Percentiles rank a stretch among this genome's conserved stretches.
Conservation (phyloP, 1,140 invertebrate genomes). For the Neodiprion fabricii region DNA sequence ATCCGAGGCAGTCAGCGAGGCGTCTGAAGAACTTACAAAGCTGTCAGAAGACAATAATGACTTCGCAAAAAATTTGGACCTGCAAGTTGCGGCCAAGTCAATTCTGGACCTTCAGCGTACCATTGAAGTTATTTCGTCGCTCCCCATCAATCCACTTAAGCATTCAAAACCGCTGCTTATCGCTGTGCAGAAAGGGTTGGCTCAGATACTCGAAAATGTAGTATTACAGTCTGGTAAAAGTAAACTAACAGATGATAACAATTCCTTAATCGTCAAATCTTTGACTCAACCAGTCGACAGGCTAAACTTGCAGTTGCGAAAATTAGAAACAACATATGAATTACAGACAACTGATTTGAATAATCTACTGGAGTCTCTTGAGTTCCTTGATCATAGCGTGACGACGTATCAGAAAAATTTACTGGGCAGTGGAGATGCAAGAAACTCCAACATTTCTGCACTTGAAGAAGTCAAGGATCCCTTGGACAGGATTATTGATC, state of each 20-base stretch:
- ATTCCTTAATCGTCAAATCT: conserved; percentile 8
- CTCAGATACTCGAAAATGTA: conserved; percentile 9
- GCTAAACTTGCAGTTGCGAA: background rate
- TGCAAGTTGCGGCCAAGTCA: conserved; percentile 8
- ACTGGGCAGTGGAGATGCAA: background rate
- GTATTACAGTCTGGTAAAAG: background rate
- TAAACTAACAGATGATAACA: conserved; percentile 1
- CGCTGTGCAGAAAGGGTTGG: background rate
- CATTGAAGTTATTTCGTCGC: background rate
- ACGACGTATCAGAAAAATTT: conserved; percentile 1
- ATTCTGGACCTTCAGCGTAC: conserved; percentile 10
- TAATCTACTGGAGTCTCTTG: conserved; percentile 2
- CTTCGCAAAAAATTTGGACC: background rate
- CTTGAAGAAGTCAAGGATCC: conserved; percentile 13
- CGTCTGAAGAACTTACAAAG: conserved; percentile 19
- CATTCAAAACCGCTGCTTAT: conserved; percentile 5
- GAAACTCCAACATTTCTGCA: conserved; percentile 5
- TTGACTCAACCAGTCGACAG: background rate
- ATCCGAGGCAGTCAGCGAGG: background rate
- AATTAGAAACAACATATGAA: background rate
- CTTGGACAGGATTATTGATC: conserved; percentile 9
- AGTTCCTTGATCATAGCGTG: background rate
- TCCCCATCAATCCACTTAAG: conserved; percentile 9
- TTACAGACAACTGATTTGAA: conserved; percentile 7
- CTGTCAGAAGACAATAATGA: conserved; percentile 8